These are phyloP conservation scores for Cyrtorhinus lividipennis DNA, from an alignment of 1,140 invertebrate genomes.

Conservation along the genomic window DNA sequence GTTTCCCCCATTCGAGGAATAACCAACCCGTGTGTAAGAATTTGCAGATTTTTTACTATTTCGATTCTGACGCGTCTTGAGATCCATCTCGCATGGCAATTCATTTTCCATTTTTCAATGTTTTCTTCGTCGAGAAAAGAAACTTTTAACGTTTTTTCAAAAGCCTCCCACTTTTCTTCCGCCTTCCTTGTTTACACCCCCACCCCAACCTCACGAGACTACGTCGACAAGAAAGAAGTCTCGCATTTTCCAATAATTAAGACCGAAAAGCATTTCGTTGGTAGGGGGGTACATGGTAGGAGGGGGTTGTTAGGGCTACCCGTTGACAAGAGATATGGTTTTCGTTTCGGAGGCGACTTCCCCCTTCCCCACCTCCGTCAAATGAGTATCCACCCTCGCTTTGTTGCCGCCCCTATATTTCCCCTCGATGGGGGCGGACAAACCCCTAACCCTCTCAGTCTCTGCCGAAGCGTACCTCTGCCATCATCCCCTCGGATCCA, in stretches of 20 bases:
- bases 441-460: constrained; percentile 10
- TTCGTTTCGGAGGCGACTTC: background rate
- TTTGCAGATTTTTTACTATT: no score
- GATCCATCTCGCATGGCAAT: no score
- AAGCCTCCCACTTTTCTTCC: no score
- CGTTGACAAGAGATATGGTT: constrained; percentile 1
- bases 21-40: no score
- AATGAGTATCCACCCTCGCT: background rate
- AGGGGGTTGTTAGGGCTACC: constrained; percentile 2
- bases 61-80: no score
- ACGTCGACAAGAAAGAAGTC: background rate
- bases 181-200: background rate
- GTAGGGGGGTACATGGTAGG: no score
- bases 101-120: no score
- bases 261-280: no score
- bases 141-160: no score
- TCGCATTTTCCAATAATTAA: constrained; percentile 1
- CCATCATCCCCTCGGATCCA: background rate
- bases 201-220: background rate
- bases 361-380: background rate
- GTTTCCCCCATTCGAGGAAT: no score
- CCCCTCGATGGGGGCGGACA: constrained; percentile 6
- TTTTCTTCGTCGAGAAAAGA: no score
- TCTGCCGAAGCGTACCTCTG: background rate
- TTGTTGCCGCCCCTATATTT: background rate